Evolutionary conservation across 2,797 vertebrate genomes (phyloP).

Genomic region (Darevskia mixta): DNA sequence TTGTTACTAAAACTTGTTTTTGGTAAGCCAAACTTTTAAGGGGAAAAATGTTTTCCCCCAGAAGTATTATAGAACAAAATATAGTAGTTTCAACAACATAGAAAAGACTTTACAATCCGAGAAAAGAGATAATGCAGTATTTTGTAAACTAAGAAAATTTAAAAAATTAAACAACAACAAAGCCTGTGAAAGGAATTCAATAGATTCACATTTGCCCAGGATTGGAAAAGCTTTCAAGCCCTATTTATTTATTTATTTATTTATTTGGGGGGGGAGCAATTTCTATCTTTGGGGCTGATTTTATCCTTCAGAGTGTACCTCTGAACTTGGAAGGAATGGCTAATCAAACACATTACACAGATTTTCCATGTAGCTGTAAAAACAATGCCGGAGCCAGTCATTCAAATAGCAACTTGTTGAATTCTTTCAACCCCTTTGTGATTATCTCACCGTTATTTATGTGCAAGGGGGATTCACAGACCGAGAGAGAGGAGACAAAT

Average conservation of each 20-base stretch:
- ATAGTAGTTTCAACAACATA: too few species aligned
- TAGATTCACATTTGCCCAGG: not conserved
- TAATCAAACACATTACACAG: conserved; percentile 45
- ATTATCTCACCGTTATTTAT: conserved; percentile 61
- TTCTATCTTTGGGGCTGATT: conserved; percentile 32
- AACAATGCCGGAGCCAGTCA: conserved; percentile 18
- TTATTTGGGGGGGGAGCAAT: conserved; percentile 28
- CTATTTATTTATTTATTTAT: conserved; percentile 65
- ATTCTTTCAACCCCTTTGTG: conserved; percentile 39
- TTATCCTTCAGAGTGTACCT: conserved; percentile 58
- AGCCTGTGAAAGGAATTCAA: not conserved
- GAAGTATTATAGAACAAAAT: not conserved
- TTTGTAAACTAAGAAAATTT: too few species aligned
- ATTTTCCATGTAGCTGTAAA: conserved; percentile 53
- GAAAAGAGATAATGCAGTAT: too few species aligned
- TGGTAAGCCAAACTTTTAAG: not conserved
- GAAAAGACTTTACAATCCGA: too few species aligned
- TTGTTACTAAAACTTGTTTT: not conserved
- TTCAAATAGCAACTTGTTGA: conserved; percentile 31
- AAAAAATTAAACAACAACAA: not conserved
- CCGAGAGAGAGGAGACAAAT: conserved; percentile 26
- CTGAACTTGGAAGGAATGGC: conserved; percentile 53
- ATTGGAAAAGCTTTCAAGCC: conserved; percentile 49
- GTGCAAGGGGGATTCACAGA: conserved; percentile 30
- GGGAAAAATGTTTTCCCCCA: not conserved